Base-by-base conservation (phyloP, 1,140 invertebrate genomes). In the Procambarus clarkii region DNA sequence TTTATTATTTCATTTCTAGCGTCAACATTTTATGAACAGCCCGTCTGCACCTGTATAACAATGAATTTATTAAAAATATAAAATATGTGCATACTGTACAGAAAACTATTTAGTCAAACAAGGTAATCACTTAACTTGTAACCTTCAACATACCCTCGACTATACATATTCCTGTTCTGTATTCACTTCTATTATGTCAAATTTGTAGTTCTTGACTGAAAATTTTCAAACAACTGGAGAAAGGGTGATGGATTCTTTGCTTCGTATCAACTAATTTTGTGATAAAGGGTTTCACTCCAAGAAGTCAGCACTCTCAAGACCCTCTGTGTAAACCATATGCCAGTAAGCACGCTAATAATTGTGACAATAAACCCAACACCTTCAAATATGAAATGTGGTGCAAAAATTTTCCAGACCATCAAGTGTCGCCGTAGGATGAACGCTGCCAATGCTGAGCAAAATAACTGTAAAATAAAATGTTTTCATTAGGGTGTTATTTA, bases 401-500 rank as follows among this genome's bases (percentile, higher is more conserved):
- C 98, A 95, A 99, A 99, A 88, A 99, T 98, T 94, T 98, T 98
- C 98, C 98, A 99, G 21, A 98, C 98, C 98, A 99, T 99, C 44
- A 99, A 95, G 94, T 99, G 98, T 0, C 98, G 96, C 93, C 98
- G 97, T 93, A 98, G 97, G 91, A 98, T 96, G 21, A 97, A 97
- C 9, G 97, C 97, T 54, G 98, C 96, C 88, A 97, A 15, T 5
- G 86, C 82, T 74, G 88, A 82, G 64, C 64, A 83, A 58, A 92
- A 71, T 58, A 93, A 84, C 88, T 93, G 90, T 81, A 60, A 92
- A 80, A 79, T 21, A 93, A 54, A 64, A 64, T 64, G 34, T 34
- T 34, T 34, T 34, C 34, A 34, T 34, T 34, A 34, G 34, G 34
- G 34, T 34, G 1, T 1, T 34, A 34, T 34, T 34, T 34, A 34